phyloP scores from a whole-genome alignment of 2,888 invertebrate species.

The Spilosoma lubricipeda region DNA sequence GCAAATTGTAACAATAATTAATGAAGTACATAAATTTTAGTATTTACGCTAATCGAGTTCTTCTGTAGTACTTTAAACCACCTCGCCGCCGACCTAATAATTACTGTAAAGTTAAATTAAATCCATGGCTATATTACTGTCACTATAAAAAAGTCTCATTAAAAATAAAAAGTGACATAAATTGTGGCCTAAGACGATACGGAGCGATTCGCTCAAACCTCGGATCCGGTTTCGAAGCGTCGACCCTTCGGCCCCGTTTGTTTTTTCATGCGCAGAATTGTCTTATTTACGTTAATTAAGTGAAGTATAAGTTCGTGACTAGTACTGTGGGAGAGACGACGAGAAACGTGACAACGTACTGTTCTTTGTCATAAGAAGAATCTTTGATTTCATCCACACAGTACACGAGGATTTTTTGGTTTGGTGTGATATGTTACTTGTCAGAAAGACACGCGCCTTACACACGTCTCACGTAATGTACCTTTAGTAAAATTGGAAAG shows the following conservation, averaged over 20 bases:
- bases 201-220: conserved; percentile 52
- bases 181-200: conserved; percentile 69
- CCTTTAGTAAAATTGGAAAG: no score
- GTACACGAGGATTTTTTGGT: conserved; percentile 19
- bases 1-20: not conserved
- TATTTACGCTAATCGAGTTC: not conserved
- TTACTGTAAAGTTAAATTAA: conserved; percentile 54
- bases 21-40: not conserved
- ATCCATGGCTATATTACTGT: conserved; percentile 60
- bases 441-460: no score
- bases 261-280: conserved; percentile 81
- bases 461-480: no score
- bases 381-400: conserved; percentile 46
- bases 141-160: conserved; percentile 70
- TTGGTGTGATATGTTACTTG: not conserved
- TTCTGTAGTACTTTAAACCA: not conserved
- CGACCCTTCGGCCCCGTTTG: conserved; percentile 71
- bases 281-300: conserved; percentile 86
- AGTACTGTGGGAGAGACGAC: conserved; percentile 74
- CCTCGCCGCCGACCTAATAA: conserved; percentile 16
- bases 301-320: conserved; percentile 86
- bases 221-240: conserved; percentile 76
- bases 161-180: conserved; percentile 78
- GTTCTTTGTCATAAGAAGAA: conserved; percentile 47
- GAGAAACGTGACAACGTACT: conserved; percentile 68